A percentile compares a stretch with the other conserved stretches of the same genome.
Conservation (phyloP, 92 coral and sea anemone genomes). For the Paramuricea clavata region DNA sequence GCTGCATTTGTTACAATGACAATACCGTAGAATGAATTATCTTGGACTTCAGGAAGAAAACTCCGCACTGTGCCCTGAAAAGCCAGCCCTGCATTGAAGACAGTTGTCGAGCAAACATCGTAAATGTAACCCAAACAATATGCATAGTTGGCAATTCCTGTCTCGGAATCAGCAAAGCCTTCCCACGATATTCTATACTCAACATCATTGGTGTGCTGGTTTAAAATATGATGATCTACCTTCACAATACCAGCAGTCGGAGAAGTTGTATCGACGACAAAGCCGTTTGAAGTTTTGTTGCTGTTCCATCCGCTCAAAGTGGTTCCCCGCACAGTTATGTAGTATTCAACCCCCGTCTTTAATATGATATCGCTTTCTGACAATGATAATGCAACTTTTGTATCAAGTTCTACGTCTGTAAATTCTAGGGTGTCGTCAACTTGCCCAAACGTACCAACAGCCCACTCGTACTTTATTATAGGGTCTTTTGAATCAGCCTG, state of each 20-base stretch:
- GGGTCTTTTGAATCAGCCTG: constrained; percentile 78
- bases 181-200: constrained; percentile 79
- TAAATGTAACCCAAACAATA: constrained; percentile 83
- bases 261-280: constrained; percentile 82
- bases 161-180: constrained; percentile 75
- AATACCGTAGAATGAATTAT: constrained; percentile 70
- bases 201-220: constrained; percentile 64
- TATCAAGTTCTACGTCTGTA: constrained; percentile 73
- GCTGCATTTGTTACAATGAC: constrained; percentile 79
- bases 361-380: constrained; percentile 74
- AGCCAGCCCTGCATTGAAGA: constrained; percentile 42
- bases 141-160: constrained; percentile 72
- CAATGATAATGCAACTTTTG: constrained; percentile 64
- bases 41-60: constrained; percentile 66
- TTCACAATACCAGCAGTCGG: constrained; percentile 70
- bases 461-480: constrained; percentile 86
- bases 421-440: constrained; percentile 77
- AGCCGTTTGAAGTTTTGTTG: constrained; percentile 79
- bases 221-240: constrained; percentile 65
- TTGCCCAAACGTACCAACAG: constrained; percentile 76
- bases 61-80: constrained; percentile 64
- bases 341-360: constrained; percentile 78
- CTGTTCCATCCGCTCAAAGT: constrained; percentile 75
- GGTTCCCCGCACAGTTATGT: constrained; percentile 77
- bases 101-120: constrained; percentile 59